Evolutionary conservation across 2,888 invertebrate species (phyloP), one percentile per base, ranked within the genome.

Genomic region (Oscheius onirici): DNA sequence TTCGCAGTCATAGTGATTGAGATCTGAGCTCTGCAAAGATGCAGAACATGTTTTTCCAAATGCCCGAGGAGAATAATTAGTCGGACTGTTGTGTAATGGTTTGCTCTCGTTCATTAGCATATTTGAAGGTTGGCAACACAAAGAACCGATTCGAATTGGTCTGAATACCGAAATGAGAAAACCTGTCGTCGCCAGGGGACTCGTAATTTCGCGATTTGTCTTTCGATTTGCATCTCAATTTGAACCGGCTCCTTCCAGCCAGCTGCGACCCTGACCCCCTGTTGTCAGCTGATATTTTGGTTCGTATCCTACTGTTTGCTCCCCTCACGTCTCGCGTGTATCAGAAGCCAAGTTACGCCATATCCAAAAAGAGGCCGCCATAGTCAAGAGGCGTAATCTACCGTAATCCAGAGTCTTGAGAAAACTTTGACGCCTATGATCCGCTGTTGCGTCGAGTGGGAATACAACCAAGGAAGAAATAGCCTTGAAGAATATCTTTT

Each of bases 171-270:
- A 63, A 46, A 24, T 20, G 46, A 5, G 20, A 22, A 58, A 63
- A 63, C 63, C 63, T 63, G 63, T 63, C 63, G 26, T 13, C 26
- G 54, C 24, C 43, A 8, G 46, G 61, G 22, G 61, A 61, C 44
- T 61, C 61, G 46, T 61, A 61, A 61, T 61, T 61, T 34, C 15
- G 40, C 58, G 58, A 61, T 61, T 61, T 28, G 24, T 22, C 24
- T 58, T 40, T n/a, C n/a, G 17, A 58, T 58, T 58, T 58, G 58
- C 58, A 58, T 41, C 34, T 34, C 28, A 20, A 58, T 58, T 58
- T 58, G 17, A 58, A 58, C 55, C 55, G 55, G 55, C 55, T 55
- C n/a, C 28, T 55, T 55, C 2, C 26, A 26, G 55, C 24, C 24
- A 26, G 55, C 55, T 26, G 55, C 34, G 55, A 26, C 55, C 55